A percentile compares a stretch with the other conserved stretches of the same genome.
phyloP scores from a whole-genome alignment of 2,113 vertebrate species.

The Muntiacus muntjak region DNA sequence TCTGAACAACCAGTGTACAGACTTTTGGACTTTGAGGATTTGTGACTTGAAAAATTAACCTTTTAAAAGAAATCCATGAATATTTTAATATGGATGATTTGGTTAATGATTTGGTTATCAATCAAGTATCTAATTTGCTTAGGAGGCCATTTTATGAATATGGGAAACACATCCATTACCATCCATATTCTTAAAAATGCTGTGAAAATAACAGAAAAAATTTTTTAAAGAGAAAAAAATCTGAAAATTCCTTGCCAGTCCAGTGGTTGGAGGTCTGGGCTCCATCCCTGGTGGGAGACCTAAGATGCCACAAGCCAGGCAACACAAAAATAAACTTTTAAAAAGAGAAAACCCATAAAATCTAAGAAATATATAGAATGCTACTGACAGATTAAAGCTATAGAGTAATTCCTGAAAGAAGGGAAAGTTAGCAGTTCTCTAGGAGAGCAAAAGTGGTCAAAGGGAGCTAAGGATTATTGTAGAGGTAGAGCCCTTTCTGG shows the following conservation, averaged over 20 bases:
- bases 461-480: background rate
- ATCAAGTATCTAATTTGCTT: background rate
- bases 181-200: background rate
- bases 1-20: background rate
- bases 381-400: background rate
- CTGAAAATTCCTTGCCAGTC: background rate
- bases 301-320: background rate
- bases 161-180: background rate
- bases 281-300: background rate
- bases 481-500: too few species aligned
- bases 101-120: background rate
- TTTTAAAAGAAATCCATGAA: background rate
- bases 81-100: background rate
- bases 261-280: background rate
- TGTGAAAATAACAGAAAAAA: background rate
- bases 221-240: background rate
- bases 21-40: background rate
- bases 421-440: background rate
- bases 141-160: background rate
- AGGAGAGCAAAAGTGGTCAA: background rate
- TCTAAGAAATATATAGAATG: background rate
- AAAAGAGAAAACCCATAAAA: background rate
- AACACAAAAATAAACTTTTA: background rate
- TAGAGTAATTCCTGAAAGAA: background rate
- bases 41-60: background rate